These are phyloP conservation scores for Oceanites oceanicus DNA, from an alignment of 2,113 vertebrate species.

Conservation along the genomic window DNA sequence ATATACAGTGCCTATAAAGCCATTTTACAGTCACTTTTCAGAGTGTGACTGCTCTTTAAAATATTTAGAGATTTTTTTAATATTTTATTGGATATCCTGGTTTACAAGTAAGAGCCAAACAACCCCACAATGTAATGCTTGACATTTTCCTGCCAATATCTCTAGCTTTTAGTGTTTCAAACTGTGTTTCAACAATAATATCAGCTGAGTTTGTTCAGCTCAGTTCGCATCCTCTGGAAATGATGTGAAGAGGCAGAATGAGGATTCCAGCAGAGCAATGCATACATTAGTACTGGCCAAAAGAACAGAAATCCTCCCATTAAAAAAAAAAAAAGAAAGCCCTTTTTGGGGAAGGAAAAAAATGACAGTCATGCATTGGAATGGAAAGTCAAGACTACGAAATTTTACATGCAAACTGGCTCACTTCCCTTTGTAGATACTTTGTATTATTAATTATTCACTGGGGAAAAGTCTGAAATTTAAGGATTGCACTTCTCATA, in stretches of 20 bases:
- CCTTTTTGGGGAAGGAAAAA: neutral
- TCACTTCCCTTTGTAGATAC: neutral
- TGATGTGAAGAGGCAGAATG: neutral
- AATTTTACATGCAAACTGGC: neutral
- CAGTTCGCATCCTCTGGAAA: neutral
- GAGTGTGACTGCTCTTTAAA: constrained; percentile 9
- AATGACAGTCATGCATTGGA: neutral
- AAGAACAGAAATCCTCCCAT: accelerated
- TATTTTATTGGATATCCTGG: constrained; percentile 3
- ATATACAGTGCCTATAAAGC: neutral
- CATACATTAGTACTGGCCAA: neutral
- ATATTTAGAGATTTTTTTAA: constrained; percentile 21
- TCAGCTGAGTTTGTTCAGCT: neutral
- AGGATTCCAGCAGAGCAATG: neutral
- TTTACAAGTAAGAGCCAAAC: neutral
- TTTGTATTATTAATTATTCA: neutral
- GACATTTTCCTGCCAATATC: neutral
- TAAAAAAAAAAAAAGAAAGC: neutral
- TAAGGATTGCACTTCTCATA: neutral
- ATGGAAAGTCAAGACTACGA: neutral
- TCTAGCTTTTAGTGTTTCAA: neutral
- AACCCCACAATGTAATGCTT: neutral
- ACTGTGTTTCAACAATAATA: neutral
- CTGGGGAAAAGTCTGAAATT: neutral
- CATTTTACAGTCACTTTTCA: neutral